Evolutionary conservation across 2,113 vertebrate species (phyloP), one percentile per base, ranked within the genome.

Genomic region (Gasterosteus aculeatus): DNA sequence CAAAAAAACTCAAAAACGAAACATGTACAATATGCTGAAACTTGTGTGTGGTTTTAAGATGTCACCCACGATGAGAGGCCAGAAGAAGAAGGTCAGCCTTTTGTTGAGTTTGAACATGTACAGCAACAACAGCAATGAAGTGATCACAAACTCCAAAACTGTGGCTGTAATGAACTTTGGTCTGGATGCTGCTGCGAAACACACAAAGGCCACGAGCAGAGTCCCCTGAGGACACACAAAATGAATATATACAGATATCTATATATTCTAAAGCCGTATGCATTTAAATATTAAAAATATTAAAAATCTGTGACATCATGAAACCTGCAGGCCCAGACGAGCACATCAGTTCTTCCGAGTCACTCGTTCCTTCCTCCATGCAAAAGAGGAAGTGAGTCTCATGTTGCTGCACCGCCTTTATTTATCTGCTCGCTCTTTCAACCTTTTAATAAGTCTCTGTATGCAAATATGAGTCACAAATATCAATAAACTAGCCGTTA

Each of bases 21-120:
- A 53, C 31, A 71, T 7, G 10, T 2, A 39, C 1, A 57, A 18
- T n/a, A 11, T 31, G 29, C 46, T 35, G 16, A 22, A n/a, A 38
- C 10, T 5, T 33, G 10, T 12, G 35, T 22, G 46, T 51, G 19
- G 1, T 35, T 26, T 42, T 33, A 33, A 49, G 51, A 46, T 2
- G 22, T 60, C 29, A 87, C 95, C 93, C 93, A 97, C 96, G 75
- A 95, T 85, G 33, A 97, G 75, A 15, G 96, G 96, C 96, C 97
- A 97, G 80, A 94, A 94, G 18, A 97, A 79, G 65, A 90, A 87
- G 0, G 79, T 84, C 44, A 95, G 29, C 68, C 14, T 62, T 42
- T 66, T 85, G 77, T 98, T 93, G 59, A 98, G 88, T 65, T 87
- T 93, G 8, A 97, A 63, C 15, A 94, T 1, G 84, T 96, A 97